These are phyloP conservation scores for Cichladusa arquata DNA, from an alignment of 2,113 vertebrate genomes.

Conservation along the genomic window DNA sequence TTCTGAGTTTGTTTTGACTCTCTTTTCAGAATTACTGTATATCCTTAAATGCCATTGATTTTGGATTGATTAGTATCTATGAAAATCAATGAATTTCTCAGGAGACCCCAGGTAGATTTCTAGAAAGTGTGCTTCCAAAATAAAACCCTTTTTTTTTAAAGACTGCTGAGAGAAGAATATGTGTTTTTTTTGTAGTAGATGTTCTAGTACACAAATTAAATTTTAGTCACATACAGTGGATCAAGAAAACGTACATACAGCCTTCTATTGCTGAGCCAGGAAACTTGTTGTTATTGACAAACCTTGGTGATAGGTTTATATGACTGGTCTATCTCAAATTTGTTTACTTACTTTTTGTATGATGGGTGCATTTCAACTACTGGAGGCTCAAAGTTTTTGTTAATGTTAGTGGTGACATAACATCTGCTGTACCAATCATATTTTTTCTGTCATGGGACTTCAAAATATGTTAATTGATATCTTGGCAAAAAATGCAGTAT, in stretches of 20 bases:
- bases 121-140: background rate
- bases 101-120: background rate
- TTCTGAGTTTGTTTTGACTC: background rate
- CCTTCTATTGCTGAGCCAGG: background rate
- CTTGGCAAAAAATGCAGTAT: background rate
- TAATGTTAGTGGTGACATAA: background rate
- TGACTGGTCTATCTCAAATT: background rate
- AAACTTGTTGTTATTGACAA: background rate
- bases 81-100: background rate
- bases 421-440: background rate
- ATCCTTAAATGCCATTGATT: background rate
- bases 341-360: background rate
- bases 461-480: background rate
- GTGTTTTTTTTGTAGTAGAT: background rate
- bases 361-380: background rate
- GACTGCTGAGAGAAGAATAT: background rate
- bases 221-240: background rate
- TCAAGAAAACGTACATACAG: background rate
- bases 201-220: background rate
- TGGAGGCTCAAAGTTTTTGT: background rate
- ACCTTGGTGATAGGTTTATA: background rate
- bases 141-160: background rate
- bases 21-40: background rate
- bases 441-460: background rate
- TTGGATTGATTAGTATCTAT: background rate